Evolutionary conservation across 2,113 vertebrate species (phyloP).

Genomic region (Piliocolobus tephrosceles): DNA sequence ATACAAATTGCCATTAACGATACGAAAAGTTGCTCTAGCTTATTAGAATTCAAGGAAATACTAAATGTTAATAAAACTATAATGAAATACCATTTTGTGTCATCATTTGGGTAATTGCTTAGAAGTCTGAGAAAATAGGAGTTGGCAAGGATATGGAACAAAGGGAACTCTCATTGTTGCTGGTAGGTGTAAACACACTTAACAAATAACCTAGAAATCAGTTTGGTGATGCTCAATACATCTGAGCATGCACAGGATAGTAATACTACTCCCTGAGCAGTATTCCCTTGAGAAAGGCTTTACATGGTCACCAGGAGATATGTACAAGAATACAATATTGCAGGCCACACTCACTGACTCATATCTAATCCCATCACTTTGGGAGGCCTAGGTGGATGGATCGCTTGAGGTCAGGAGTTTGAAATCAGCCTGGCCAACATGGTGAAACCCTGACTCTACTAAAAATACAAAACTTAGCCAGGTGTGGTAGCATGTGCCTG

Average conservation of each 20-base stretch:
- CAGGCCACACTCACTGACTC: no score
- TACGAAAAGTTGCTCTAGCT: background rate
- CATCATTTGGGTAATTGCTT: background rate
- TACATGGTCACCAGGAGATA: fast-evolving
- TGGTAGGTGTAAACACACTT: background rate
- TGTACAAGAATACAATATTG: background rate
- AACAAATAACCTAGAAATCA: background rate
- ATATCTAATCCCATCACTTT: no score
- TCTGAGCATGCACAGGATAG: background rate
- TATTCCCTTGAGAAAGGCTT: background rate
- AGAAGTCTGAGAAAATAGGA: background rate
- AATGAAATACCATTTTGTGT: background rate
- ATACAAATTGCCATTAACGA: background rate
- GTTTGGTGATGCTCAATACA: background rate
- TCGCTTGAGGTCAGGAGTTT: no score
- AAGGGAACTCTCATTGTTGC: background rate
- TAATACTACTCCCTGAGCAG: background rate
- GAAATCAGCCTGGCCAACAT: no score
- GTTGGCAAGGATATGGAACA: background rate
- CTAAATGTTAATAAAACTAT: background rate
- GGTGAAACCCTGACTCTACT: no score
- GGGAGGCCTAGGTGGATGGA: no score
- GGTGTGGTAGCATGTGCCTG: no score
- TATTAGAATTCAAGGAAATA: background rate
- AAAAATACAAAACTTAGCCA: no score